A percentile compares a stretch with the other conserved stretches of the same genome.
Evolutionary conservation across 2,888 invertebrate species (phyloP).

Genomic region (Drosophila ochracea): DNA sequence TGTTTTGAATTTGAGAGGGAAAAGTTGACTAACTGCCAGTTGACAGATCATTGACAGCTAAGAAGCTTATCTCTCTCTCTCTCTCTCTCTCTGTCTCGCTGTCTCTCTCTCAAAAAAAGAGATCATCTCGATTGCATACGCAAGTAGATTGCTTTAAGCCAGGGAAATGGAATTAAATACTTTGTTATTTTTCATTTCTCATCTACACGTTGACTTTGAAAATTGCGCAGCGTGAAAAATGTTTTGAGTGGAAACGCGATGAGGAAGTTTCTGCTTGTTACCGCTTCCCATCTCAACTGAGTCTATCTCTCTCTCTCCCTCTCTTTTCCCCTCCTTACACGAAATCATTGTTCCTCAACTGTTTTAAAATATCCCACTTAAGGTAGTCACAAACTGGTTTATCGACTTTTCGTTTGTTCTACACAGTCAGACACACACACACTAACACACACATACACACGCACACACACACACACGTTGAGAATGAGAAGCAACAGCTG

Average conservation of each 20-base stretch:
- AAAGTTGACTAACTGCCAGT: slow-evolving; percentile 3
- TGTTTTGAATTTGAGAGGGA: background rate
- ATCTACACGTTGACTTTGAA: slow-evolving; percentile 42
- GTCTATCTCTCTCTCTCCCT: background rate
- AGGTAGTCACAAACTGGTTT: slow-evolving; percentile 52
- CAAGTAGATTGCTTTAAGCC: background rate
- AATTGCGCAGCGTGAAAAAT: slow-evolving; percentile 56
- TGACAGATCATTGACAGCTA: background rate
- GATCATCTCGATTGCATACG: background rate
- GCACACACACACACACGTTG: background rate
- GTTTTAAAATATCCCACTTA: slow-evolving; percentile 49
- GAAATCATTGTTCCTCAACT: slow-evolving; percentile 16
- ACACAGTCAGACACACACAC: slow-evolving; percentile 16
- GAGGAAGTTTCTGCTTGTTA: slow-evolving; percentile 40
- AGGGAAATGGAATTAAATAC: slow-evolving; percentile 13
- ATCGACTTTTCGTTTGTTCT: slow-evolving; percentile 56
- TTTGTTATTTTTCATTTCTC: slow-evolving; percentile 19
- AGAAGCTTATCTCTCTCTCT: background rate
- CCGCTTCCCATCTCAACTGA: slow-evolving; percentile 21
- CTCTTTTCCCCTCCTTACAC: background rate
- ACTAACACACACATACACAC: slow-evolving; percentile 4
- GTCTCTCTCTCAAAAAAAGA: background rate
- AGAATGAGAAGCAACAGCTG: slow-evolving; percentile 26
- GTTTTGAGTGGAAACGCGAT: slow-evolving; percentile 37
- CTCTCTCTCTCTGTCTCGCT: background rate